A percentile compares a stretch with the other conserved stretches of the same genome.
Conservation (phyloP, 2,888 invertebrate species). For the Exephanes ischioxanthus region DNA sequence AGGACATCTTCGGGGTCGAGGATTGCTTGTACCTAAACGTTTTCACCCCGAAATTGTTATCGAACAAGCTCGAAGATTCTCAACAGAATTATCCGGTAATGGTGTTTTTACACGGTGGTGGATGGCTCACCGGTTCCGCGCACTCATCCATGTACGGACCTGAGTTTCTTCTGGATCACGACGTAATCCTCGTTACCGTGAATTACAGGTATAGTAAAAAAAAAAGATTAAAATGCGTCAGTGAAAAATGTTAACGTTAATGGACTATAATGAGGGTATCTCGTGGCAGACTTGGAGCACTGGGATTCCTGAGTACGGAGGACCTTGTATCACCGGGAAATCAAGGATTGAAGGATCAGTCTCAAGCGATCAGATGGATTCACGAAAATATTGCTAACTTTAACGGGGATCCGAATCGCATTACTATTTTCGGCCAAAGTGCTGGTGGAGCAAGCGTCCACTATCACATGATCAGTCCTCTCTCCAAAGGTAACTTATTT, state of each 20-base stretch:
- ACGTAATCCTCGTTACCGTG: slow-evolving; percentile 88
- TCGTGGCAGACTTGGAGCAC: slow-evolving; percentile 85
- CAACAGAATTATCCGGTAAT: slow-evolving; percentile 86
- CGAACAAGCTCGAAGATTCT: slow-evolving; percentile 75
- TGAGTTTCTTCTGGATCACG: slow-evolving; percentile 88
- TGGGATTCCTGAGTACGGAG: slow-evolving; percentile 89
- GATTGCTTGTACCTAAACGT: slow-evolving; percentile 93
- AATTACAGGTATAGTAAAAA: slow-evolving; percentile 86
- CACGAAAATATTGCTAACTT: slow-evolving; percentile 88
- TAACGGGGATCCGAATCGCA: slow-evolving; percentile 87
- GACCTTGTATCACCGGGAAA: slow-evolving; percentile 88
- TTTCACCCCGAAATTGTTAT: slow-evolving; percentile 86
- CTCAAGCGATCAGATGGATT: slow-evolving; percentile 88
- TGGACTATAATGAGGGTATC: neutral
- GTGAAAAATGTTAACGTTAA: neutral
- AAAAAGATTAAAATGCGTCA: slow-evolving; percentile 75
- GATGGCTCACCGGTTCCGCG: slow-evolving; percentile 89
- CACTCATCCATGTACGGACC: slow-evolving; percentile 89
- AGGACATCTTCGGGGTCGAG: slow-evolving; percentile 89
- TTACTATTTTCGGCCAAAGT: slow-evolving; percentile 90
- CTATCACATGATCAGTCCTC: slow-evolving; percentile 88
- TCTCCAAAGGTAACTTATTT: slow-evolving; percentile 83
- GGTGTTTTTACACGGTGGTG: slow-evolving; percentile 90
- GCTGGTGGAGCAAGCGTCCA: slow-evolving; percentile 89
- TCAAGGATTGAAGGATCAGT: slow-evolving; percentile 88